Percentiles rank a stretch among this genome's conserved stretches.
Conservation (phyloP, 2,113 vertebrate species). For the Menidia beryllina region DNA sequence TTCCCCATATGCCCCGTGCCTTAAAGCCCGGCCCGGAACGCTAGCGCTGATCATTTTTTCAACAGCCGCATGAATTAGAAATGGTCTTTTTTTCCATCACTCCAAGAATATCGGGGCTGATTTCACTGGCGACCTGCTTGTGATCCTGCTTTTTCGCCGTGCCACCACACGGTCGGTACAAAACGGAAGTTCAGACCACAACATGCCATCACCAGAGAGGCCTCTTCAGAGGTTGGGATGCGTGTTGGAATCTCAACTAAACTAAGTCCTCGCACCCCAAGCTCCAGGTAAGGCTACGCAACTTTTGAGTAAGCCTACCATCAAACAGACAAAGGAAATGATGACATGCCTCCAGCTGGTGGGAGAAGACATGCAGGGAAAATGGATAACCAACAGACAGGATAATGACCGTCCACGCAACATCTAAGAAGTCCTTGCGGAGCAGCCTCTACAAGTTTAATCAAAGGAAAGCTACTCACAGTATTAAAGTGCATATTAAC, state of each 20-base stretch:
- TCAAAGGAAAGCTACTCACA: background rate
- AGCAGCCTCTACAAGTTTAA: background rate
- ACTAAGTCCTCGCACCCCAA: background rate
- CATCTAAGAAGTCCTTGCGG: background rate
- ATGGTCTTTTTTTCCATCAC: slow-evolving; percentile 70
- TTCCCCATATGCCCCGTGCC: slow-evolving; percentile 77
- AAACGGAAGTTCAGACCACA: background rate
- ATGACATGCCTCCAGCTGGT: background rate
- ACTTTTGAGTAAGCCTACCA: background rate
- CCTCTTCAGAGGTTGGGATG: no score
- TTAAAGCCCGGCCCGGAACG: slow-evolving; percentile 63
- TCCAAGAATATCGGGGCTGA: slow-evolving; percentile 66
- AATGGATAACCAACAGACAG: slow-evolving; percentile 13
- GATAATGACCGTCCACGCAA: background rate
- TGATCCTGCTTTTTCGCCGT: slow-evolving; percentile 43
- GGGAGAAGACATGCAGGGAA: background rate
- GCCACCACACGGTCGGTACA: slow-evolving; percentile 23
- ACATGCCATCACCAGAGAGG: background rate
- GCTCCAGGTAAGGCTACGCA: background rate
- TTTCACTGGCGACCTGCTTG: slow-evolving; percentile 69
- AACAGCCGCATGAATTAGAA: slow-evolving; percentile 76
- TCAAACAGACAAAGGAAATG: background rate
- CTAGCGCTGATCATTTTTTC: slow-evolving; percentile 73
- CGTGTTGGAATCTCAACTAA: no score
- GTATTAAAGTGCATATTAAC: background rate